Evolutionary conservation across 2,888 invertebrate genomes (phyloP).

Genomic region (Lottia gigantea): DNA sequence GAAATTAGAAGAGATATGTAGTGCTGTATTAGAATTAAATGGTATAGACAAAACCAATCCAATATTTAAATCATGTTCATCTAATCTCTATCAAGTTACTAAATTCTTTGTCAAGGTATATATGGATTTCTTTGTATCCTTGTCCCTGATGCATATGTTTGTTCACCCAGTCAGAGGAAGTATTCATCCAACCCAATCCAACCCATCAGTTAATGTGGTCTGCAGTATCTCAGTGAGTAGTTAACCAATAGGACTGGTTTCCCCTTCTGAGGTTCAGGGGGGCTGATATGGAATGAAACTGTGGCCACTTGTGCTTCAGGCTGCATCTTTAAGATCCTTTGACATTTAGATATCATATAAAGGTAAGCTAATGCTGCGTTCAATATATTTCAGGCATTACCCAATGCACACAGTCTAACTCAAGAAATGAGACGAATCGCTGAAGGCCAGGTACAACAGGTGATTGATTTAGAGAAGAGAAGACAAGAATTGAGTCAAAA

Average conservation of each 20-base stretch:
- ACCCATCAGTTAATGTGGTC: too few relatives aligned
- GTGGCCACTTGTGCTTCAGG: too few relatives aligned
- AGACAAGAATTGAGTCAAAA: conserved; percentile 27
- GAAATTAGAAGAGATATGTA: conserved; percentile 53
- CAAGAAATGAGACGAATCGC: conserved; percentile 59
- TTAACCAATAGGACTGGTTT: too few relatives aligned
- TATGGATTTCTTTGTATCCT: neutral
- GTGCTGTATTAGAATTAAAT: conserved; percentile 40
- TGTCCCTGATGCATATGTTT: neutral
- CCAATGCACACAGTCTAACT: conserved; percentile 55
- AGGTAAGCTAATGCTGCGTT: too few relatives aligned
- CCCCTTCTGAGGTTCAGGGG: too few relatives aligned
- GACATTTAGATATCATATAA: too few relatives aligned
- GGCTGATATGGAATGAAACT: too few relatives aligned
- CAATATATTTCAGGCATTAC: conserved; percentile 45
- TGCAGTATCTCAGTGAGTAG: too few relatives aligned
- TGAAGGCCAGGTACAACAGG: conserved; percentile 56
- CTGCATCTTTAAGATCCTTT: too few relatives aligned
- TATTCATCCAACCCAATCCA: too few relatives aligned
- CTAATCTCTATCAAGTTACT: conserved; percentile 55
- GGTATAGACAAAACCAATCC: conserved; percentile 38
- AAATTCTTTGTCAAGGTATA: conserved; percentile 58
- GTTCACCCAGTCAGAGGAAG: too few relatives aligned
- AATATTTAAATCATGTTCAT: conserved; percentile 48
- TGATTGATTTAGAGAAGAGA: conserved; percentile 32